These are phyloP conservation scores for Percopsis transmontana DNA, from an alignment of 2,113 vertebrate genomes.

Conservation along the genomic window DNA sequence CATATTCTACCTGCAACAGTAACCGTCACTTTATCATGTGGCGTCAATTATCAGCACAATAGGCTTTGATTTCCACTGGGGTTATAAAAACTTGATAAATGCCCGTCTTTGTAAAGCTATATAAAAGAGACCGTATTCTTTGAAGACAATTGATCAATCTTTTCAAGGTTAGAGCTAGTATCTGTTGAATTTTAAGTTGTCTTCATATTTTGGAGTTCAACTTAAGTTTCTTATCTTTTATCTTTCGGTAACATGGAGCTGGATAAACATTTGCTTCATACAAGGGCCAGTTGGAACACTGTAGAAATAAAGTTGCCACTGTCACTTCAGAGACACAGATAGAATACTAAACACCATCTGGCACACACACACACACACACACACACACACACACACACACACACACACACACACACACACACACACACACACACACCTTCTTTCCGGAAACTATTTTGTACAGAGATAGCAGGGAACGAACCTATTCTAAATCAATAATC, in stretches of 20 bases:
- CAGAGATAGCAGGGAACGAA: not conserved
- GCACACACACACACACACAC: not conserved
- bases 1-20: no score
- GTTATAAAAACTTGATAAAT: no score
- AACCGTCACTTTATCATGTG: no score
- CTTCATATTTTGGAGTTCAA: slow-evolving; percentile 20
- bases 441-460: not conserved
- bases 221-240: slow-evolving; percentile 26
- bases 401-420: not conserved
- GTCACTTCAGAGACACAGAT: slow-evolving; percentile 10
- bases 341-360: not conserved
- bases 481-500: not conserved
- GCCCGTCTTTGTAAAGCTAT: not conserved
- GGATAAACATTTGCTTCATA: slow-evolving; percentile 17
- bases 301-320: slow-evolving; percentile 20
- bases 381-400: not conserved
- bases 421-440: not conserved
- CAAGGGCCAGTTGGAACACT: slow-evolving; percentile 22
- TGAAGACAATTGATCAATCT: not conserved
- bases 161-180: slow-evolving; percentile 1
- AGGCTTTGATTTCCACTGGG: no score
- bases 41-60: no score
- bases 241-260: slow-evolving; percentile 22
- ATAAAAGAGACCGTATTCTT: not conserved
- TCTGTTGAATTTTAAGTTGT: slow-evolving; percentile 24